Conservation (phyloP, 2,888 invertebrate genomes). For the Nasonia oneida region DNA sequence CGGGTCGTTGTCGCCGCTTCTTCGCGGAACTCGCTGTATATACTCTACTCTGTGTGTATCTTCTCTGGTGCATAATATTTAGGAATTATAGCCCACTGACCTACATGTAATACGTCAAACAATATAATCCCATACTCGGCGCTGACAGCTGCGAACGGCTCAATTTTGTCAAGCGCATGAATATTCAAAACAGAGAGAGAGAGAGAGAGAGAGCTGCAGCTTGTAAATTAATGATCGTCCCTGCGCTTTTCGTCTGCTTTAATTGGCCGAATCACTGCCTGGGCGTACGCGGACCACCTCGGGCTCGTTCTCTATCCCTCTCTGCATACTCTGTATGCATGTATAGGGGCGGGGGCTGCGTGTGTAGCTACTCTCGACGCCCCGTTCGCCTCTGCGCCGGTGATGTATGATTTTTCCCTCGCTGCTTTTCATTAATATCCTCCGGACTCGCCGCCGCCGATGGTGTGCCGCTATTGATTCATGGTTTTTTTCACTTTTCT, state of each 20-base stretch:
- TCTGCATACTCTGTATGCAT: neutral
- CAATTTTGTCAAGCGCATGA: no score
- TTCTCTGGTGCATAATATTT: no score
- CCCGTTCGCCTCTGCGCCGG: neutral
- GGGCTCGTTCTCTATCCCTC: neutral
- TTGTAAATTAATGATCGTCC: constrained; percentile 75
- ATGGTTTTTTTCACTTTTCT: constrained; percentile 34
- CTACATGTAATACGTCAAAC: no score
- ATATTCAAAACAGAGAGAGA: neutral
- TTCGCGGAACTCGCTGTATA: constrained; percentile 17
- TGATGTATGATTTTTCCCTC: constrained; percentile 52
- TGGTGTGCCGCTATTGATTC: neutral
- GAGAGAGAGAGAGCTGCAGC: neutral
- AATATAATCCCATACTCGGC: no score
- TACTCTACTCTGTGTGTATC: no score
- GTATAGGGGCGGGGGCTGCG: no score
- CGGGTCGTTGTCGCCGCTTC: constrained; percentile 8
- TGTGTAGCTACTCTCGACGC: neutral
- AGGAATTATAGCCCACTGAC: no score
- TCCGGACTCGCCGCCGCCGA: neutral
- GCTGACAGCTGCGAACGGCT: no score
- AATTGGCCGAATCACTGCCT: constrained; percentile 78
- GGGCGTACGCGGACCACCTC: constrained; percentile 61
- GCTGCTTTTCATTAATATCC: constrained; percentile 51
- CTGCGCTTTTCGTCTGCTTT: constrained; percentile 77